Evolutionary conservation across 2,888 invertebrate species (phyloP).

Genomic region (Arctia plantaginis): DNA sequence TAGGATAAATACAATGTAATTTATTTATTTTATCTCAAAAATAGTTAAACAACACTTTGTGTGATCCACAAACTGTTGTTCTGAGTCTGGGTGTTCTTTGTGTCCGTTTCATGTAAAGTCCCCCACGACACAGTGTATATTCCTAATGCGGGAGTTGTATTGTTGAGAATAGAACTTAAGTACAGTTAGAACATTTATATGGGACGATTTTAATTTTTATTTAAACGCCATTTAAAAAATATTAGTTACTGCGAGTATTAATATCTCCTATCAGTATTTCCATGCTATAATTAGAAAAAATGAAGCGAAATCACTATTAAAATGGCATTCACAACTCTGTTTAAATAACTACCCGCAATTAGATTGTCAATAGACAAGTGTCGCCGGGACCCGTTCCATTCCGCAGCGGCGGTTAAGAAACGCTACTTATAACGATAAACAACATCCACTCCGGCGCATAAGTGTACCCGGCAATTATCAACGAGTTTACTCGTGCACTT

Average conservation of each 20-base stretch:
- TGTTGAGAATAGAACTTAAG: too few species aligned
- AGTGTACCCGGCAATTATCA: constrained; percentile 61
- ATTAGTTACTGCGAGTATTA: not conserved
- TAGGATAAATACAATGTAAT: too few species aligned
- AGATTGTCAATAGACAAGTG: constrained; percentile 85
- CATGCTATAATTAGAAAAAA: not conserved
- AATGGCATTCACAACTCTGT: constrained; percentile 64
- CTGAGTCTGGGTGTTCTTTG: too few species aligned
- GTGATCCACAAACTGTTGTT: too few species aligned
- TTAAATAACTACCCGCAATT: constrained; percentile 77
- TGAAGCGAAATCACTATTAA: constrained; percentile 8
- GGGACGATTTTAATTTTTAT: not conserved
- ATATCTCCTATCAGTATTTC: not conserved
- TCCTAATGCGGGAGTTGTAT: too few species aligned
- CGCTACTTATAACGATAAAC: constrained; percentile 65
- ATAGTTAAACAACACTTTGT: too few species aligned
- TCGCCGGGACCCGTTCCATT: constrained; percentile 72
- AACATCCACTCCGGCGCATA: constrained; percentile 48
- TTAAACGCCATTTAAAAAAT: not conserved
- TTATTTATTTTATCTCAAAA: not conserved
- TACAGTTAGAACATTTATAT: too few species aligned
- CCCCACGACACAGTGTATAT: too few species aligned
- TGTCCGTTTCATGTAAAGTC: too few species aligned
- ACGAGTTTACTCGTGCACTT: constrained; percentile 69
- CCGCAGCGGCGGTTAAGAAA: constrained; percentile 71